Evolutionary conservation across 2,113 vertebrate genomes (phyloP), one percentile per base, ranked within the genome.

Genomic region (Phylloscopus whistleri): DNA sequence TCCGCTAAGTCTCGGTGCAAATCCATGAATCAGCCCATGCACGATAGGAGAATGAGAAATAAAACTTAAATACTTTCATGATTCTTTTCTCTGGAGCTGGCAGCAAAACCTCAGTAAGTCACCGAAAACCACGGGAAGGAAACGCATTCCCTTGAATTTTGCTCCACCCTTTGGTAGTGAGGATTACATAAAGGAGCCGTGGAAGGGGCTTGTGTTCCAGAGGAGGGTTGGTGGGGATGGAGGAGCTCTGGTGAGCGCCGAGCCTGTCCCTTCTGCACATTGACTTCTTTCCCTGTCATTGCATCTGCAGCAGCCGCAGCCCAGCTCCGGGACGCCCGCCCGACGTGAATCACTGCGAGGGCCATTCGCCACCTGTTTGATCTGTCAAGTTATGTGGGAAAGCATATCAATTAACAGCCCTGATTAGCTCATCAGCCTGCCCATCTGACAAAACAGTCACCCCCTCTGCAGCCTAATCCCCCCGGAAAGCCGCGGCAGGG

Each of bases 361-460:
- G 91, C 87, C 87, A 31, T 55, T 41, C 66, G 15, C 96, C 98
- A 98, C 97, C 98, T 98, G 97, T 98, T 97, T 95, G 97, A 97
- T 76, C 87, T 66, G 73, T 73, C 96, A 64, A 91, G 94, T 85
- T 91, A 95, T 94, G 91, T 96, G 95, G 97, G 97, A 96, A 97
- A 94, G 94, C 94, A 5, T 96, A 97, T 95, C 96, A 97, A 98
- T 98, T 98, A 97, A 98, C 97, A 8, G 89, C 80, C 83, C 13
- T 56, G 92, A 94, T 97, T 96, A 97, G 89, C 97, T 98, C 97
- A 92, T 96, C 95, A 91, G 95, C 84, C 92, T 94, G 93, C 94
- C 91, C 97, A 96, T 97, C 97, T 98, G 97, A 97, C 95, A 51
- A 97, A 97, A 98, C 97, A 97, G 81, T 80, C 88, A 10, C 94